Conservation (phyloP, 2,113 vertebrate genomes). For the Bos javanicus region DNA sequence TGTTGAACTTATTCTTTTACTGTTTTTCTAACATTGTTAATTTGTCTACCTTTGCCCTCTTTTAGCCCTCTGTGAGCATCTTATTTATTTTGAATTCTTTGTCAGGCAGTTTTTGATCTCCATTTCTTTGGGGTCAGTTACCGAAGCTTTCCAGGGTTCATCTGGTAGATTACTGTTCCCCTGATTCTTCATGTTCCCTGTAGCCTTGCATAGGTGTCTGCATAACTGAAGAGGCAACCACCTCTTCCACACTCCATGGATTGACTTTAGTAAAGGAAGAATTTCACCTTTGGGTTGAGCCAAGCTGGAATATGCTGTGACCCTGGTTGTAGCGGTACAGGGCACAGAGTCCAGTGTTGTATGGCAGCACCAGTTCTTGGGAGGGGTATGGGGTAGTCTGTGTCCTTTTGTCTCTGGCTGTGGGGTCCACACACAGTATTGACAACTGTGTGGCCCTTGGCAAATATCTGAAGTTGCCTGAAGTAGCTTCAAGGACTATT, state of each 20-base stretch:
- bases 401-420: not conserved
- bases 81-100: not conserved
- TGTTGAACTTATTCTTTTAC: not conserved
- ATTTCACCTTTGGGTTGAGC: not conserved
- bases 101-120: not conserved
- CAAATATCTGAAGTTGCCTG: not conserved
- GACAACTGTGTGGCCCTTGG: not conserved
- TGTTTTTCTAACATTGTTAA: not conserved
- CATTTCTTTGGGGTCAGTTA: not conserved
- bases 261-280: not conserved
- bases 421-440: not conserved
- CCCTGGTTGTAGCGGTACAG: not conserved
- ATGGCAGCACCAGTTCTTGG: not conserved
- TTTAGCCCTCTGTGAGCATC: not conserved
- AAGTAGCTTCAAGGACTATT: not conserved
- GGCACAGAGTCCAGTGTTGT: not conserved
- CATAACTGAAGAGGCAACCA: not conserved
- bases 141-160: not conserved
- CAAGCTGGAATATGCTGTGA: not conserved
- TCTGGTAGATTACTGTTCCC: not conserved
- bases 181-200: not conserved
- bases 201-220: not conserved
- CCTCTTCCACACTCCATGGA: not conserved
- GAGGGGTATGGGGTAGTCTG: not conserved
- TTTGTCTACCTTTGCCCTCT: not conserved